phyloP scores from a whole-genome alignment of 2,797 vertebrate genomes.

The Varecia variegata region DNA sequence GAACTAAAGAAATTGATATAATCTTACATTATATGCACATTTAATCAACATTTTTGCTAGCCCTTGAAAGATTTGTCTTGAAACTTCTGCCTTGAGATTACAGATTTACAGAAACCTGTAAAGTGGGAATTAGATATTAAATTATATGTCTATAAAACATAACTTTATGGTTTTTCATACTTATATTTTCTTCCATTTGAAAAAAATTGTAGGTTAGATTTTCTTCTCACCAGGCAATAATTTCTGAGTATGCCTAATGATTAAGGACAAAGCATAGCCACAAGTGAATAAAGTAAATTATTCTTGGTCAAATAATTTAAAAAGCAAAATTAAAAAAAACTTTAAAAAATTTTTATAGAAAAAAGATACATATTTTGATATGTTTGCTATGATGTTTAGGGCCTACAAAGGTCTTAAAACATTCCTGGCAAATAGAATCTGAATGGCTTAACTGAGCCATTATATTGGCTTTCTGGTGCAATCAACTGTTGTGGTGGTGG shows the following conservation, averaged over 20 bases:
- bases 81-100: not conserved
- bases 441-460: not conserved
- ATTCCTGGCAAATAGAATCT: not conserved
- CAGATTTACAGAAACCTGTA: not conserved
- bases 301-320: slow-evolving; percentile 7
- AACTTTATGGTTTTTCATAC: not conserved
- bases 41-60: slow-evolving; percentile 13
- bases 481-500: not conserved
- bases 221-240: slow-evolving; percentile 20
- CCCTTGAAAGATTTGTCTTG: not conserved
- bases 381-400: not conserved
- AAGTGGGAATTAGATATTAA: not conserved
- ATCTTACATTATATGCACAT: slow-evolving; percentile 7
- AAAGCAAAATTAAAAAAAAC: not conserved
- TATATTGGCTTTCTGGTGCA: not conserved
- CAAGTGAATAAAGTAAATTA: not conserved
- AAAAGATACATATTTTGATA: not conserved
- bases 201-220: slow-evolving; percentile 26
- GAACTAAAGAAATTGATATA: not conserved
- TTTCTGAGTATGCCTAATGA: not conserved
- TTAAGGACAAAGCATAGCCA: not conserved
- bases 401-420: slow-evolving; percentile 28
- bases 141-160: not conserved
- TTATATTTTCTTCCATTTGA: slow-evolving; percentile 16
- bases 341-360: slow-evolving; percentile 1